Evolutionary conservation across 2,888 invertebrate species (phyloP), one percentile per base, ranked within the genome.

Genomic region (Agrenia bidenticulata): DNA sequence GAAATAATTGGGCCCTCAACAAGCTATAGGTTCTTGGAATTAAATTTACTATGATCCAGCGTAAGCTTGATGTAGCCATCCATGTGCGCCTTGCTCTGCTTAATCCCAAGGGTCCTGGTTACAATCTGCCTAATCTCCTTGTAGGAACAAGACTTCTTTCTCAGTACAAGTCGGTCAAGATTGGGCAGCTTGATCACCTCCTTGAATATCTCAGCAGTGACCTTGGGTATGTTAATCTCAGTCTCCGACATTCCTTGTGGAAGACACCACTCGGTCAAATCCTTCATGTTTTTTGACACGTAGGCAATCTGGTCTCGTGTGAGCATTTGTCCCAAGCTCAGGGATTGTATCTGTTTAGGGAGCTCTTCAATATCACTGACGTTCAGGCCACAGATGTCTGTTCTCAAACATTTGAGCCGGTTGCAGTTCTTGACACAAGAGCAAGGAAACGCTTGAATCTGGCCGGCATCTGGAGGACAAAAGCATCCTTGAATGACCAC

Each of bases 311-410:
- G 64, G 15, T 55, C 39, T 2, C 32, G 54, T 19, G 19, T 61
- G 13, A 64, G 60, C 60, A 60, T 55, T 19, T 60, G 37, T 1
- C 64, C 64, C 2, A 64, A 42, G 42, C 60, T 60, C 1, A 64
- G 56, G 39, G 24, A 1, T 26, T 19, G 27, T 9, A 64, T 26
- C 21, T 51, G 21, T 26, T 1, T 32, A 11, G 64, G 64, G 24
- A 64, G 56, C 13, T 49, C 24, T 26, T 60, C 64, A 50, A 64
- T 61, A 2, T 26, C 19, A 1, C 26, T 45, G 4, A 64, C 37
- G 11, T 32, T 54, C 2, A 64, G 17, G 7, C 64, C 64, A 26
- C 60, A 64, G 7, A 64, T 32, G 2, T 19, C 19, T 15, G 19
- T 32, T 4, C 11, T 32, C 32, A 32, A 32, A 32, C 4, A 4